phyloP scores from a whole-genome alignment of 1,140 invertebrate species.

The Trypoxylus dichotomus region DNA sequence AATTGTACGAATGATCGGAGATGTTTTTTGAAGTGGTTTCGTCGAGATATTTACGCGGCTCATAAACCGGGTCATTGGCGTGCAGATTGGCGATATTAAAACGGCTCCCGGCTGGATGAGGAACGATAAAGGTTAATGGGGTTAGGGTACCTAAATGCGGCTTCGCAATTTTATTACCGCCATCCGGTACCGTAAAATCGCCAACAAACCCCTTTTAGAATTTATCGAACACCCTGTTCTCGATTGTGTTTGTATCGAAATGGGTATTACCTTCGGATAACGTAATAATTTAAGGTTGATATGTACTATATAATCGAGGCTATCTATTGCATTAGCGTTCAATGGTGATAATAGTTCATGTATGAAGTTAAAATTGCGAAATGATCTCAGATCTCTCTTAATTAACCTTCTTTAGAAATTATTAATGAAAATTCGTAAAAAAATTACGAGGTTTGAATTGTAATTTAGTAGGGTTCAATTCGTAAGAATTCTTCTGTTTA shows the following conservation, averaged over 20 bases:
- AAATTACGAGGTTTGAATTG: no score
- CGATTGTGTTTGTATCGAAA: not conserved
- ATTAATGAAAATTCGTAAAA: no score
- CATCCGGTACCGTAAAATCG: not conserved
- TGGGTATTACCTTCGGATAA: not conserved
- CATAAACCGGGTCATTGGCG: constrained; percentile 1
- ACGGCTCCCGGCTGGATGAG: not conserved
- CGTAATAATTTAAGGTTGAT: constrained; percentile 7
- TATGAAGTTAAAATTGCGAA: not conserved
- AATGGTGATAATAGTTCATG: not conserved
- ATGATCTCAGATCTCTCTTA: not conserved
- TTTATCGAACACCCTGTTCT: constrained; percentile 1
- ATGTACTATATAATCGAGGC: not conserved
- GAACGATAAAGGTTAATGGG: not conserved
- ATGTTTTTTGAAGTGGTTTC: not conserved
- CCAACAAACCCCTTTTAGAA: not conserved
- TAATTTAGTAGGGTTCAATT: no score
- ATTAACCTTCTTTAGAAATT: not conserved
- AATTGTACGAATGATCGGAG: not conserved
- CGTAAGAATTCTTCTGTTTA: no score
- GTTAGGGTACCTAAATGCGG: constrained; percentile 1
- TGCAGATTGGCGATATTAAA: not conserved
- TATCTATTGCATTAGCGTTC: not conserved
- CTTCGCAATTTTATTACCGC: not conserved
- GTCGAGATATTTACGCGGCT: constrained; percentile 1